phyloP scores from a whole-genome alignment of 2,888 invertebrate genomes.

The Rhamphomyia laevipes region DNA sequence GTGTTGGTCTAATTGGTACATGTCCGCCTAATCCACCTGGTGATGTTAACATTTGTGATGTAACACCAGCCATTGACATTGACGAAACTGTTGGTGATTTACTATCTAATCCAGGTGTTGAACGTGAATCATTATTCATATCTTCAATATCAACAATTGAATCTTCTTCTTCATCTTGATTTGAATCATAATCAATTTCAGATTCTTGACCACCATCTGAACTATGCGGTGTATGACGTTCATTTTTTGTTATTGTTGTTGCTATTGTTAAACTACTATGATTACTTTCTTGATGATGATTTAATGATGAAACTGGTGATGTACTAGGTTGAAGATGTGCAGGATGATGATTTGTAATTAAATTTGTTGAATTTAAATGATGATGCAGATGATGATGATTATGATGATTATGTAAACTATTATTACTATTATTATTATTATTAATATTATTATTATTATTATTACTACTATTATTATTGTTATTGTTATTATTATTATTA shows the following conservation, averaged over 20 bases:
- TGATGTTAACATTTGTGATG: constrained; percentile 29
- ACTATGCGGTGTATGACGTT: constrained; percentile 36
- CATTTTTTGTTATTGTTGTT: constrained; percentile 27
- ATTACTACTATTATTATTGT: constrained; percentile 5
- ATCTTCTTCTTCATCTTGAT: constrained; percentile 38
- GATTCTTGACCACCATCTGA: constrained; percentile 37
- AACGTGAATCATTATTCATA: constrained; percentile 44
- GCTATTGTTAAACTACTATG: constrained; percentile 17
- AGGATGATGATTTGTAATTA: not conserved
- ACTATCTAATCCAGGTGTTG: constrained; percentile 35
- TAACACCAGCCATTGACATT: constrained; percentile 16
- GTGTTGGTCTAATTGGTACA: constrained; percentile 62
- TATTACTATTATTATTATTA: not conserved
- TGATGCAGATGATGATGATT: constrained; percentile 10
- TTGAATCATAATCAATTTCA: constrained; percentile 36
- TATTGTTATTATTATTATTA: not conserved
- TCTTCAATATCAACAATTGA: constrained; percentile 74
- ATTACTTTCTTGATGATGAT: constrained; percentile 19
- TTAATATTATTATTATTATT: constrained; percentile 1
- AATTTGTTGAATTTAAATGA: constrained; percentile 11
- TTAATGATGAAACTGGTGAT: constrained; percentile 12
- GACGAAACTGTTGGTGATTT: constrained; percentile 29
- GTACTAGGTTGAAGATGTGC: constrained; percentile 6
- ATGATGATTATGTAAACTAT: constrained; percentile 9
- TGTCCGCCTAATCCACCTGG: constrained; percentile 38